These are phyloP conservation scores for Erpetoichthys calabaricus DNA, from an alignment of 2,797 vertebrate genomes.

Conservation along the genomic window DNA sequence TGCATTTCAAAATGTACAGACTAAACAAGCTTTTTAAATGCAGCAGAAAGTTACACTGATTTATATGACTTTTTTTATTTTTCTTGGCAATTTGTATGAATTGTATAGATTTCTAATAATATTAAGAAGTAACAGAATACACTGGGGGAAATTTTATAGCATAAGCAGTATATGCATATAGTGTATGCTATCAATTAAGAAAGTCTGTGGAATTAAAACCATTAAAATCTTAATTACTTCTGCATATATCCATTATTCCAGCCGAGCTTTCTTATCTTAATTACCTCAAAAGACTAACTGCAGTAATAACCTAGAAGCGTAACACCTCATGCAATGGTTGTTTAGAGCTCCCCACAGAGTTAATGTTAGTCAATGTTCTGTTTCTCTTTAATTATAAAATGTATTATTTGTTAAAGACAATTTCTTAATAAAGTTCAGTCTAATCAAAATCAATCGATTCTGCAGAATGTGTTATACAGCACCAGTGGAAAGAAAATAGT, in stretches of 20 bases:
- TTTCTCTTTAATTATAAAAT: conserved; percentile 11
- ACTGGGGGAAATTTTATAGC: too few relatives aligned
- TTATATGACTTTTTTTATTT: too few relatives aligned
- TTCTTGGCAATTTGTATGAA: too few relatives aligned
- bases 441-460: too few relatives aligned
- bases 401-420: conserved; percentile 23
- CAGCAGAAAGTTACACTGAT: too few relatives aligned
- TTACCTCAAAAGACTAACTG: conserved; percentile 63
- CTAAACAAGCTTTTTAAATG: too few relatives aligned
- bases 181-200: conserved; percentile 16
- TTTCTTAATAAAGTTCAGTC: conserved; percentile 39
- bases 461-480: too few relatives aligned
- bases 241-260: conserved; percentile 58
- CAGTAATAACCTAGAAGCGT: conserved; percentile 50
- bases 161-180: too few relatives aligned
- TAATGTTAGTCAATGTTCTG: conserved; percentile 30
- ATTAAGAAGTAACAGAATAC: too few relatives aligned
- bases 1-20: too few relatives aligned
- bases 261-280: conserved; percentile 56
- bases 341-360: conserved; percentile 35
- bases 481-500: too few relatives aligned
- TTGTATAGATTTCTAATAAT: too few relatives aligned
- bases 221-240: conserved; percentile 50
- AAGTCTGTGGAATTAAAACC: conserved; percentile 28
- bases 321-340: conserved; percentile 34